Evolutionary conservation across 2,888 invertebrate species (phyloP), one percentile per base, ranked within the genome.

Genomic region (Mechanitis mazaeus): DNA sequence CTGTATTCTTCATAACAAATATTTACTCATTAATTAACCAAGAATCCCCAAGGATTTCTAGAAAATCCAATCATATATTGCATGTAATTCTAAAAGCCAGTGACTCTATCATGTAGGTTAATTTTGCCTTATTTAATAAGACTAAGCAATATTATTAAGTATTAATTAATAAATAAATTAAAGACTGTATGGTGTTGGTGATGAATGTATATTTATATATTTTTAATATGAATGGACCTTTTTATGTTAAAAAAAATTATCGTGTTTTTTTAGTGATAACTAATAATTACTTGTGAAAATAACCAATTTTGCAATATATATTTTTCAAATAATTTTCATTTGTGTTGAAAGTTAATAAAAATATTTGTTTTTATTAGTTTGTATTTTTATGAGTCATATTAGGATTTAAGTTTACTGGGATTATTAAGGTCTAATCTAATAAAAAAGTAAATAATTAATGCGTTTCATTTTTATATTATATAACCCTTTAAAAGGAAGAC

Each of bases 131-230:
- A 58, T 64, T 65, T 61, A 57, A 64, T 59, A 54, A 50, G 9
- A 50, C 47, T 3, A 64, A 60, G 59, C 58, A 58, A 64, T 64
- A 68, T 60, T 60, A 47, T 65, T 57, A 61, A 59, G 63, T 58
- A 64, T 61, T 60, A 62, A 60, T n/a, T 47, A 59, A 61, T 35
- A 35, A 5, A 6, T 35, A 35, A 35, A 35, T 56, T 46, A 65
- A 65, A 67, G 67, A 68, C 65, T 67, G 65, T 59, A 50, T 59
- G 50, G 50, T 47, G 42, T 62, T 54, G 63, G 53, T 59, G 56
- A 53, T 59, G 58, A 54, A 53, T 47, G 35, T 59, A 46, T 47
- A 31, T 56, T 45, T 38, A 31, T 56, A 50, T 55, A 55, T 57
- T 65, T 61, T 56, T 58, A 54, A 59, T 55, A 59, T 33, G 47